A percentile compares a stretch with the other conserved stretches of the same genome.
These are phyloP conservation scores for Camptogramma bilineatum DNA, from an alignment of 2,888 invertebrate genomes.

Conservation along the genomic window DNA sequence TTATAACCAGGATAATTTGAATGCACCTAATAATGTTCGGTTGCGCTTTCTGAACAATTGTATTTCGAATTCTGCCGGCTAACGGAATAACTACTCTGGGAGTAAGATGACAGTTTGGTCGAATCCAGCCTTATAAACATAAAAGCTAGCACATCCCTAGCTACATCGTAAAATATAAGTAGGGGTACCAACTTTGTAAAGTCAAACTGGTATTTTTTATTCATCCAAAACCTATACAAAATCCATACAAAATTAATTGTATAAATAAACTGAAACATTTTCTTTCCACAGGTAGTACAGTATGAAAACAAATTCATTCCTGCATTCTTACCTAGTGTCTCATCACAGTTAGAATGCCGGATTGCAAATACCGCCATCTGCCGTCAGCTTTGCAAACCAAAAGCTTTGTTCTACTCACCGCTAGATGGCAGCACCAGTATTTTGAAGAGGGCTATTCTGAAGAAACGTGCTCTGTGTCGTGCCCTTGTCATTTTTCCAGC, in stretches of 20 bases:
- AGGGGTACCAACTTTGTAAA: no score
- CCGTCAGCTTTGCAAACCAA: constrained; percentile 20
- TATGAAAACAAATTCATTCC: constrained; percentile 40
- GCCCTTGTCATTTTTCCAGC: constrained; percentile 98
- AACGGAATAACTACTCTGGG: no score
- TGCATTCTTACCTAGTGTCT: constrained; percentile 60
- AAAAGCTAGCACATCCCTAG: no score
- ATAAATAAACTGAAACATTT: constrained; percentile 15
- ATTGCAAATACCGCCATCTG: constrained; percentile 53
- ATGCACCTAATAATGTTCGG: no score
- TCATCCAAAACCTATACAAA: no score
- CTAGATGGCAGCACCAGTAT: constrained; percentile 51
- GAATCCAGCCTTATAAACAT: no score
- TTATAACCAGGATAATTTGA: no score
- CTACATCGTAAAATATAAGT: no score
- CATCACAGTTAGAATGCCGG: constrained; percentile 58
- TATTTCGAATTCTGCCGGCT: no score
- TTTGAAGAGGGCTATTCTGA: neutral
- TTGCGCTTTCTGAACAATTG: no score
- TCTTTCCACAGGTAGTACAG: constrained; percentile 26
- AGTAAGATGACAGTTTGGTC: no score
- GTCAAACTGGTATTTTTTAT: no score
- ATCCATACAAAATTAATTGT: neutral
- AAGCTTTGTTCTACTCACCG: constrained; percentile 48
- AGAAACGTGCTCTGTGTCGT: constrained; percentile 64